Evolutionary conservation across 2,113 vertebrate genomes (phyloP).

Genomic region (Platanista minor): DNA sequence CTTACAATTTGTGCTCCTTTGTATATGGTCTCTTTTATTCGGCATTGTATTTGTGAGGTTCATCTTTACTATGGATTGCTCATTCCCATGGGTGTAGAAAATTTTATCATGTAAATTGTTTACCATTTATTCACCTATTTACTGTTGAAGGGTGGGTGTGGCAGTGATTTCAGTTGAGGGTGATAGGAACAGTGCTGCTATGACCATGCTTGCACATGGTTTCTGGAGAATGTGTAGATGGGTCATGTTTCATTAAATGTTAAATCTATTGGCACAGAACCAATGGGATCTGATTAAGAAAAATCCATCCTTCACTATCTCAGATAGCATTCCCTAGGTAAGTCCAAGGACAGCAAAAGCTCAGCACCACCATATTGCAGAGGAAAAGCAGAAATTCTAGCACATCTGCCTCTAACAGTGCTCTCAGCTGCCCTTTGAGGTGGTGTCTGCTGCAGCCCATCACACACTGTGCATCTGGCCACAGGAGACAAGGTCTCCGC

Average conservation of each 20-base stretch:
- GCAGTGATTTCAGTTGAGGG: neutral
- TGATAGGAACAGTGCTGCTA: too few relatives aligned
- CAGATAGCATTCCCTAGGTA: neutral
- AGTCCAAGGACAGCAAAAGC: neutral
- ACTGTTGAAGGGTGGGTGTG: neutral
- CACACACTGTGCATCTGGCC: neutral
- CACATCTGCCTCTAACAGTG: neutral
- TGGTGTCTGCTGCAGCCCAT: neutral
- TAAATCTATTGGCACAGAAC: neutral
- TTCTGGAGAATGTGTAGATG: neutral
- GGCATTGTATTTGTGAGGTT: neutral
- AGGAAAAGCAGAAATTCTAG: neutral
- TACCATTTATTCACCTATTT: too few relatives aligned
- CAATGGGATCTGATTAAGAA: neutral
- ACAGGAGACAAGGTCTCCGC: neutral
- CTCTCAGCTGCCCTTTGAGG: neutral
- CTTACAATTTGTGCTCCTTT: neutral
- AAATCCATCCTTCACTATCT: neutral
- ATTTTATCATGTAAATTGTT: neutral
- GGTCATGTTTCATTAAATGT: neutral
- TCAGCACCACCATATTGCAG: neutral
- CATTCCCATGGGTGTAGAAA: neutral
- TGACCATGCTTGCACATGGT: neutral
- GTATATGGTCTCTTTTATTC: neutral
- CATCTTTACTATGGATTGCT: neutral